Evolutionary conservation across 2,888 invertebrate genomes (phyloP).

Genomic region (Sinodicranocentrus sp.): DNA sequence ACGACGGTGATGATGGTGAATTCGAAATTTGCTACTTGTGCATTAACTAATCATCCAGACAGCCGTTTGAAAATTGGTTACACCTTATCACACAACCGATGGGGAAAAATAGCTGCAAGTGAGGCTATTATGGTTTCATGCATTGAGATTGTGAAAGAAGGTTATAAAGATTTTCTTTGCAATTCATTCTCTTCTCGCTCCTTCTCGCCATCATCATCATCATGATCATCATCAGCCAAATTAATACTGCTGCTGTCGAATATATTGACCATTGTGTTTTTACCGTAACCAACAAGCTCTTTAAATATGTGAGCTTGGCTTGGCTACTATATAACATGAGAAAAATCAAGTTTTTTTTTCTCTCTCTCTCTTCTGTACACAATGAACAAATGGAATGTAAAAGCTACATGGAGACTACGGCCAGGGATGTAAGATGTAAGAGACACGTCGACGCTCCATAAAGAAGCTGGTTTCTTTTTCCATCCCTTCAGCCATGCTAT

Average conservation of each 20-base stretch:
- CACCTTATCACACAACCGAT: constrained; percentile 21
- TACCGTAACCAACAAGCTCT: constrained; percentile 29
- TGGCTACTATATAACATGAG: not conserved
- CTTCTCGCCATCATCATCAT: not conserved
- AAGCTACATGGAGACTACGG: no score
- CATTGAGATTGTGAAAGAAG: not conserved
- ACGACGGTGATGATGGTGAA: not conserved
- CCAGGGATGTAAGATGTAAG: no score
- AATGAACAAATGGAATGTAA: constrained; percentile 31
- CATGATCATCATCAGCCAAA: constrained; percentile 20
- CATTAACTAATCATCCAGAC: constrained; percentile 38
- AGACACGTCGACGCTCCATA: no score
- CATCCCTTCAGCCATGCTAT: constrained; percentile 21
- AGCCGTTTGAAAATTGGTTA: constrained; percentile 39
- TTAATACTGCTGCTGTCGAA: constrained; percentile 41
- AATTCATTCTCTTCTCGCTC: not conserved
- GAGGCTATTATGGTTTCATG: constrained; percentile 10
- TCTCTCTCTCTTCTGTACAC: not conserved
- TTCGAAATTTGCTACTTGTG: constrained; percentile 1
- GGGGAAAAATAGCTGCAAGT: constrained; percentile 12
- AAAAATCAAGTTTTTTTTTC: constrained; percentile 38
- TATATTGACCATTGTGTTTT: constrained; percentile 45
- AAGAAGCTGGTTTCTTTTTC: no score
- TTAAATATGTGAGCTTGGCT: no score
- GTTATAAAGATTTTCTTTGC: not conserved